Evolutionary conservation across 2,797 vertebrate species (phyloP), one percentile per base, ranked within the genome.

Genomic region (Mionectes olivaceus): DNA sequence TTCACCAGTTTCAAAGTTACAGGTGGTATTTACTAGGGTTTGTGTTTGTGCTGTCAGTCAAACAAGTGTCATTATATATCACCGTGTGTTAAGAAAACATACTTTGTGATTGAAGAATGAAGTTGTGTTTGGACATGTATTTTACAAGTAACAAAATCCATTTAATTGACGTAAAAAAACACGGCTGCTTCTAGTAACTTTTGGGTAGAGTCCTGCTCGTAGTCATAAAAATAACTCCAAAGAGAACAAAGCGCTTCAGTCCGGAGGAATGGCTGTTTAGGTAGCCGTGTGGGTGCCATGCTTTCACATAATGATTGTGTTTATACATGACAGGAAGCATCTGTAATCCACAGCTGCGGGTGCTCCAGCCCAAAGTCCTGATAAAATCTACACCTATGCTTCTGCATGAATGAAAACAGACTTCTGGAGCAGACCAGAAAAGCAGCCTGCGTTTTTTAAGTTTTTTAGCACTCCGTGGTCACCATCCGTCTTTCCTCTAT

Each of bases 311-410:
- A 96, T 96, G 96, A 95, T 96, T 95, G 90, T 97, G 96, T 97
- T 97, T 97, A 95, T 97, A 93, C 95, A 94, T 97, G 95, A 96
- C 97, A 97, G 96, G 96, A 97, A 97, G 95, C 97, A 96, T 97
- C 97, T 97, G 96, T 96, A 97, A 93, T 97, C 95, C 96, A 95
- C 96, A 96, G 93, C 94, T 96, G 93, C 95, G 94, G 93, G 97
- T 96, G 81, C 96, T 97, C 94, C 89, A 93, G 93, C 95, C 90
- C 94, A 88, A 92, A 96, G 87, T 94, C 81, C 82, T 93, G 94
- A 97, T 96, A 96, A 96, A 96, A 96, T 97, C 97, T 96, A 96
- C 94, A 97, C 93, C 95, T 97, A 94, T 93, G 89, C 95, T 96
- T 94, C 94, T 96, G 94, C 94, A 91, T 94, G 90, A 96, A 97